Percentiles rank a stretch among this genome's conserved stretches.
These are phyloP conservation scores for Microcebus murinus DNA, from an alignment of 2,113 vertebrate species.

Conservation along the genomic window DNA sequence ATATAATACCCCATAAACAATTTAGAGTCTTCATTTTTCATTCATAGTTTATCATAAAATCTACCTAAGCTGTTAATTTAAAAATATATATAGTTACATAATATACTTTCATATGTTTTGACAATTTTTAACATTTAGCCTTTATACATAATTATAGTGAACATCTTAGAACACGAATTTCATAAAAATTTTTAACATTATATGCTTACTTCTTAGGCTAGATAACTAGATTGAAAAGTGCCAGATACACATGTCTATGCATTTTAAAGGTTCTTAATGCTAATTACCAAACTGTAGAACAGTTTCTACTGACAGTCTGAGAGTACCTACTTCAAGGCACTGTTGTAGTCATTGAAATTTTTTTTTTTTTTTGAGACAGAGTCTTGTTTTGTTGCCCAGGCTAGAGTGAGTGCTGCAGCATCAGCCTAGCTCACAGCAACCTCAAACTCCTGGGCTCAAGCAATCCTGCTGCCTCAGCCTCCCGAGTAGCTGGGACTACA, in stretches of 20 bases:
- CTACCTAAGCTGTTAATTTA: background rate
- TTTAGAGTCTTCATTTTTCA: background rate
- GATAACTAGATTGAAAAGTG: background rate
- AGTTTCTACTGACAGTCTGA: background rate
- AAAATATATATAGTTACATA: background rate
- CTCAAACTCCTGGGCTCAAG: too few species aligned
- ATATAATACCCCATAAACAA: background rate
- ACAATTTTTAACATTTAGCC: background rate
- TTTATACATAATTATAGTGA: background rate
- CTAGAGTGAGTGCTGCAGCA: too few species aligned
- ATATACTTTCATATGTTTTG: background rate
- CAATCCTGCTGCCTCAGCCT: too few species aligned
- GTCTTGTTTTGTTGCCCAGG: too few species aligned
- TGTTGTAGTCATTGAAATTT: background rate
- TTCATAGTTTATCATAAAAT: background rate
- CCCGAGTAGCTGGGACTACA: too few species aligned
- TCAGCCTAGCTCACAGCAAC: too few species aligned
- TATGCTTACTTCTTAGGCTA: background rate
- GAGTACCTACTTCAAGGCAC: background rate
- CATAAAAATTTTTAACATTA: background rate
- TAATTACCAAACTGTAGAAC: background rate
- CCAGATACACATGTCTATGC: background rate
- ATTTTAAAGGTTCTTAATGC: background rate
- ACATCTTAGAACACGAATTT: background rate
- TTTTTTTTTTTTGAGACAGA: too few species aligned